phyloP scores from a whole-genome alignment of 2,888 invertebrate species.

The Morpho deidamia region DNA sequence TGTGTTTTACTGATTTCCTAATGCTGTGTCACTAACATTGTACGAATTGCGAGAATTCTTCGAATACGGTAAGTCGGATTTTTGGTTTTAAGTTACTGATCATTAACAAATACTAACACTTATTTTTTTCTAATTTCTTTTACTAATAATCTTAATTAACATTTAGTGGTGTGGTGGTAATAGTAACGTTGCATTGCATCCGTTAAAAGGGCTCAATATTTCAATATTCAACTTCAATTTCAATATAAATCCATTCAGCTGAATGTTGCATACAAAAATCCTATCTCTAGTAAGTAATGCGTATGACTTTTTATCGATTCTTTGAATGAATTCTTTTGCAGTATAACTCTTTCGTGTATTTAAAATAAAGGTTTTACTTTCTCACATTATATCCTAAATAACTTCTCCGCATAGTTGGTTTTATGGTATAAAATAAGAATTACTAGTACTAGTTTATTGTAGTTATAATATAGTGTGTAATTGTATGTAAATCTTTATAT shows the following conservation, averaged over 20 bases:
- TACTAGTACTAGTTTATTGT: slow-evolving; percentile 13
- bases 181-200: slow-evolving; percentile 33
- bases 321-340: slow-evolving; percentile 14
- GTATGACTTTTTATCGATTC: slow-evolving; percentile 38
- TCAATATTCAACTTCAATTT: slow-evolving; percentile 19
- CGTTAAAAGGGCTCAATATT: slow-evolving; percentile 24
- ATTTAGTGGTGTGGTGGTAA: slow-evolving; percentile 74
- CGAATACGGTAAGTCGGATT: slow-evolving; percentile 54
- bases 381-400: slow-evolving; percentile 9
- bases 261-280: slow-evolving; percentile 38
- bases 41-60: slow-evolving; percentile 16
- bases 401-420: slow-evolving; percentile 7
- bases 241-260: slow-evolving; percentile 37
- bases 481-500: slow-evolving; percentile 36
- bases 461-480: slow-evolving; percentile 26
- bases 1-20: slow-evolving; percentile 26
- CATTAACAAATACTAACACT: slow-evolving; percentile 54
- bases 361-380: neutral
- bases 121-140: slow-evolving; percentile 41
- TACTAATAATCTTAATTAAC: slow-evolving; percentile 34
- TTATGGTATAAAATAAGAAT: slow-evolving; percentile 18
- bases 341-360: slow-evolving; percentile 5
- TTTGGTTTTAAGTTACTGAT: slow-evolving; percentile 32
- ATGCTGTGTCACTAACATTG: slow-evolving; percentile 53
- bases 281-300: slow-evolving; percentile 67